Conservation (phyloP, 2,113 vertebrate species). For the Bos javanicus region DNA sequence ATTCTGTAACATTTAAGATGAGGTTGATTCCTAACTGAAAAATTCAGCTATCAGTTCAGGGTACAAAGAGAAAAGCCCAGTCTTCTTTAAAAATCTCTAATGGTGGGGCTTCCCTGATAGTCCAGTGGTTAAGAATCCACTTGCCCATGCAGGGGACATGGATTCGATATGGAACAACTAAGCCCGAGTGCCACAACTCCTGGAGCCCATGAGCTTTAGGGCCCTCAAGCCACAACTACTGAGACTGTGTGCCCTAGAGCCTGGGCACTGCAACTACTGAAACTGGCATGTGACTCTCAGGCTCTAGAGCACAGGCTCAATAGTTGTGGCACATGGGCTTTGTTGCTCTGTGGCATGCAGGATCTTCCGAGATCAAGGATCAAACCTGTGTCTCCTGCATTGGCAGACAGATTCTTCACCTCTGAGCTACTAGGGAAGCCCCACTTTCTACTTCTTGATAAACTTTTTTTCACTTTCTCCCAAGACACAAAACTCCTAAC, state of each 20-base stretch:
- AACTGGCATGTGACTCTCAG: rapidly evolving
- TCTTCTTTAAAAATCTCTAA: neutral
- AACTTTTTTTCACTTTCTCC: neutral
- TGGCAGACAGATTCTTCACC: neutral
- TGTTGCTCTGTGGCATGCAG: neutral
- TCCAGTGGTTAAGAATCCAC: neutral
- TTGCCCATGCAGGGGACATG: neutral
- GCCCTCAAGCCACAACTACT: neutral
- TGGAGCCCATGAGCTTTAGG: neutral
- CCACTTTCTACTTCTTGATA: neutral
- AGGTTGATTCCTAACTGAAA: neutral
- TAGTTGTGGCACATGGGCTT: neutral
- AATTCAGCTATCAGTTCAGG: neutral
- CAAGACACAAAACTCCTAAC: neutral
- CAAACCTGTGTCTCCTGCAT: neutral
- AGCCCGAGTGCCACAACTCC: neutral
- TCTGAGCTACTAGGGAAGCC: neutral
- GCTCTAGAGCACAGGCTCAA: neutral
- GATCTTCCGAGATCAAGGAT: neutral
- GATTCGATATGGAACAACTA: neutral
- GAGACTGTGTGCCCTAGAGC: neutral
- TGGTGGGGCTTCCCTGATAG: neutral
- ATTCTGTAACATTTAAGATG: neutral
- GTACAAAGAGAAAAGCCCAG: neutral
- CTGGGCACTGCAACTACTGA: neutral